Percentiles rank a stretch among this genome's conserved stretches.
Conservation (phyloP, 2,113 vertebrate genomes). For the Pyrgilauda ruficollis region DNA sequence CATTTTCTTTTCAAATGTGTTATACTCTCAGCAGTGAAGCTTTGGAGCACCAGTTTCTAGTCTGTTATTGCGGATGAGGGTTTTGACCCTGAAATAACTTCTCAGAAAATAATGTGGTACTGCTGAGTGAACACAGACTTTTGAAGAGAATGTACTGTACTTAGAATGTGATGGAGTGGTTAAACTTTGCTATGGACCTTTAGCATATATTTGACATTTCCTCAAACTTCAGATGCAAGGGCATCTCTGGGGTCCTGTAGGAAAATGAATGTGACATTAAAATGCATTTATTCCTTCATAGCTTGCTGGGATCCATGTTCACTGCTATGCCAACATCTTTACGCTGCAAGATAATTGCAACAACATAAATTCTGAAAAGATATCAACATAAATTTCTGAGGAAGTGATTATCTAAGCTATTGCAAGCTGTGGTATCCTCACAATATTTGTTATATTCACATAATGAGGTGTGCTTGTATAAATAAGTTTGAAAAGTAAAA, state of each 20-base stretch:
- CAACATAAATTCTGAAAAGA: not conserved
- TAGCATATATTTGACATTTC: slow-evolving; percentile 44
- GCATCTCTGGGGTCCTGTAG: slow-evolving; percentile 77
- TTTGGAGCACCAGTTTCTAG: not conserved
- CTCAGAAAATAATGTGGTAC: not conserved
- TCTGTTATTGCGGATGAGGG: not conserved
- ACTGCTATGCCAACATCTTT: not conserved
- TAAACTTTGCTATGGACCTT: not conserved
- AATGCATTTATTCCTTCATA: slow-evolving; percentile 34
- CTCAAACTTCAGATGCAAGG: slow-evolving; percentile 75
- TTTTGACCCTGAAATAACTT: not conserved
- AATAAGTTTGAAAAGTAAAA: slow-evolving; percentile 43
- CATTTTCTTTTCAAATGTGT: fast-evolving
- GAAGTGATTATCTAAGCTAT: not conserved
- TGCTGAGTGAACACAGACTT: not conserved
- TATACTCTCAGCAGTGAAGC: not conserved
- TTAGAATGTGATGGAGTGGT: not conserved
- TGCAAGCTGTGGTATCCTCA: slow-evolving; percentile 1
- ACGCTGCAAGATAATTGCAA: not conserved
- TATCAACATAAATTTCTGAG: not conserved
- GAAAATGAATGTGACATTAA: slow-evolving; percentile 78
- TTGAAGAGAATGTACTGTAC: not conserved
- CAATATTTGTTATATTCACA: slow-evolving; percentile 1
- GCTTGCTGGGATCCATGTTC: not conserved
- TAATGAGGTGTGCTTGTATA: not conserved